phyloP scores from a whole-genome alignment of 1,140 invertebrate genomes.

The Ruditapes philippinarum region DNA sequence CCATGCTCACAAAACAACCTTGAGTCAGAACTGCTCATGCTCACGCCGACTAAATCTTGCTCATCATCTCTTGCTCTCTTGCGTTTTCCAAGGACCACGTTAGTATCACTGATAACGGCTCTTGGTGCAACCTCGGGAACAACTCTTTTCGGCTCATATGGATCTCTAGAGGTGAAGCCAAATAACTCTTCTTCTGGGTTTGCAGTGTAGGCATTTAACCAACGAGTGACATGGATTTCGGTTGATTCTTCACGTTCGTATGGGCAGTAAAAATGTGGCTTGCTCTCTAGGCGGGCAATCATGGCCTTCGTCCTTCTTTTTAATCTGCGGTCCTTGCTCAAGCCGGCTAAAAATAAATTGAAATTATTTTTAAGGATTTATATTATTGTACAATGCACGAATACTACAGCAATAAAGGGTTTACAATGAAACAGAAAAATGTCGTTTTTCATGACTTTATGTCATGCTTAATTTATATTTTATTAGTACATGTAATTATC shows the following conservation, averaged over 20 bases:
- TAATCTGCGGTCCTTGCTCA: not conserved
- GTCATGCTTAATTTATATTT: too few relatives aligned
- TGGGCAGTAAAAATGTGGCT: slow-evolving; percentile 26
- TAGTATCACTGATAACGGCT: slow-evolving; percentile 8
- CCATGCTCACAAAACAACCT: not conserved
- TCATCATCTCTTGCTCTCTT: slow-evolving; percentile 36
- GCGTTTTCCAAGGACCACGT: not conserved
- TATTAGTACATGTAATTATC: too few relatives aligned
- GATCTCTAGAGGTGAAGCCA: not conserved
- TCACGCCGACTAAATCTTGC: not conserved
- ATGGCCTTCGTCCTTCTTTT: not conserved
- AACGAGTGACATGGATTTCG: not conserved
- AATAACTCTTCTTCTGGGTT: slow-evolving; percentile 8
- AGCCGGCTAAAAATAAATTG: not conserved
- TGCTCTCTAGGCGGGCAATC: not conserved
- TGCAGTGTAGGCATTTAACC: not conserved
- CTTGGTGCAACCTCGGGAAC: not conserved
- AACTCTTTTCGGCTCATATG: not conserved
- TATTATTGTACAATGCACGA: too few relatives aligned
- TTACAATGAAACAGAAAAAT: too few relatives aligned
- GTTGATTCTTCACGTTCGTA: not conserved
- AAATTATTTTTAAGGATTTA: too few relatives aligned
- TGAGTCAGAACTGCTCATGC: not conserved
- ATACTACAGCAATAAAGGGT: too few relatives aligned
- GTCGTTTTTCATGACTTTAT: too few relatives aligned